These are phyloP conservation scores for Turdus rufiventris DNA, from an alignment of 2,113 vertebrate genomes.

Conservation along the genomic window DNA sequence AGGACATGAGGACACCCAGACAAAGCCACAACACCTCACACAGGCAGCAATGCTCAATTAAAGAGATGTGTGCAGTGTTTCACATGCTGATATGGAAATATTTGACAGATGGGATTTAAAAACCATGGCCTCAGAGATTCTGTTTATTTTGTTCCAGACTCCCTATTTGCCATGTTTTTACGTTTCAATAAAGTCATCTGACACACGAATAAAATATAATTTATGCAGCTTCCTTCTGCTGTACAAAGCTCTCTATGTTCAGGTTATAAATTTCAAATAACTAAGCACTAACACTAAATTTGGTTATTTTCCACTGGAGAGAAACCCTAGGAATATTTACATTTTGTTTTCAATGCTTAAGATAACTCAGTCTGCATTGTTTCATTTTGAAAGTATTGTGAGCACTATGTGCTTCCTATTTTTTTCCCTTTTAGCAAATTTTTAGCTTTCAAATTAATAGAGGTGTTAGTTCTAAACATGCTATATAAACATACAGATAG, in stretches of 20 bases:
- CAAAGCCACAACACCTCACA: neutral
- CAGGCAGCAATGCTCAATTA: neutral
- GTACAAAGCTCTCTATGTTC: neutral
- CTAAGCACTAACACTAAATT: neutral
- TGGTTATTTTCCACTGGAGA: neutral
- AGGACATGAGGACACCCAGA: neutral
- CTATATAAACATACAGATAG: neutral
- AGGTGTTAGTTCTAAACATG: neutral
- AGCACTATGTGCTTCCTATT: neutral
- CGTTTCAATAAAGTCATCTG: neutral
- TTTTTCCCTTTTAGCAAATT: neutral
- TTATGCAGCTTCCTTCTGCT: neutral
- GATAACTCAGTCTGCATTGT: neutral
- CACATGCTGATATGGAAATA: neutral
- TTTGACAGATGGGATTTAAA: neutral
- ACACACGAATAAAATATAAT: neutral
- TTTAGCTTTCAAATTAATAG: neutral
- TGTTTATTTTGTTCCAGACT: neutral
- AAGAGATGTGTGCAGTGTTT: neutral
- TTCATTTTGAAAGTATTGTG: neutral
- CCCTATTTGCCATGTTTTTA: neutral
- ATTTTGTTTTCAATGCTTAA: neutral
- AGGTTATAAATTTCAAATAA: conserved; percentile 14
- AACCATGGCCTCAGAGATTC: neutral
- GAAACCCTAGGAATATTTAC: neutral